Base-by-base conservation (phyloP, 2,888 invertebrate species). In the Apotomis turbidana region DNA sequence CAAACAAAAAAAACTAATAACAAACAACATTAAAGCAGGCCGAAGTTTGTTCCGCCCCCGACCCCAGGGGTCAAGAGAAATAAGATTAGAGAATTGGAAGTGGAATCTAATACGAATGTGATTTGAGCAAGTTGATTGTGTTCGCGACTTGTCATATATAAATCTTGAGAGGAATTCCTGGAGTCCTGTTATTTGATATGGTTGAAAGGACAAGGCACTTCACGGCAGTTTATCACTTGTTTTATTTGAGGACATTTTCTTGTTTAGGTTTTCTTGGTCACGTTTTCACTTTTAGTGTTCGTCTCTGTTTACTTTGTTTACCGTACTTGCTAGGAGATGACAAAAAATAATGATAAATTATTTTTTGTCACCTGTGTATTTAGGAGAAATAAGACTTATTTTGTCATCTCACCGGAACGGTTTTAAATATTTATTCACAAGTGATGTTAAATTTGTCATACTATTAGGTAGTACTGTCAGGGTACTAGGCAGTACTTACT, bases 1-100 rank as follows among this genome's bases (percentile, higher is more conserved):
- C 51, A 51, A 68, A 54, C 57, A 68, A 72, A 72, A 72, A 27
- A 72, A 72, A 72, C 72, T 72, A 72, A 68, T 72, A 72, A 68
- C 58, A 72, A 72, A 72, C 68, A 57, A 58, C 63, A 72, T 72
- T 68, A 63, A 68, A 68, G 57, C 68, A 38, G 71, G 67, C 49
- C 59, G 6, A 72, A 68, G 62, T 72, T 72, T 72, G 60, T 68
- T 59, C 71, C 67, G 12, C 60, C 27, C 41, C 62, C 2, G 12
- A 59, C 63, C 70, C 70, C 41, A 10, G 63, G 72, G 72, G 71
- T 67, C 72, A 62, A 41, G 12, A 52, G 63, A 54, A 72, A 72
- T 68, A 52, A 68, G 72, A 72, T 72, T 68, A 68, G 68, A 58
- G 52, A 54, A 72, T 72, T 68, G 68, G 68, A 59, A 68, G 51